A percentile compares a stretch with the other conserved stretches of the same genome.
Conservation (phyloP, 2,888 invertebrate species). For the Erannis defoliaria region DNA sequence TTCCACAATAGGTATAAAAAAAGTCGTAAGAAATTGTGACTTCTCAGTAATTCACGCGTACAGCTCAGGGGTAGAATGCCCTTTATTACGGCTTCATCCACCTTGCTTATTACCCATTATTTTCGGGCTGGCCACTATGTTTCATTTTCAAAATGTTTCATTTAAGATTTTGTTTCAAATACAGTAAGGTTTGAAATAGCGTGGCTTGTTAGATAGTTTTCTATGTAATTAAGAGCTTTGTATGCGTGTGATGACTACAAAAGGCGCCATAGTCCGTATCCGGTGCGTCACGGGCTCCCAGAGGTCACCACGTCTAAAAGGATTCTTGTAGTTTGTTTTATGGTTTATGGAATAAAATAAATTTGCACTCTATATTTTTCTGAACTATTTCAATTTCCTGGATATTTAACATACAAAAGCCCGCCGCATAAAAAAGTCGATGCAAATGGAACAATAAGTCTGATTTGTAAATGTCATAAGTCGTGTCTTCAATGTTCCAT, state of each 20-base stretch:
- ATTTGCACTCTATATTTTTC: neutral
- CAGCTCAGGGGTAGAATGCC: conserved; percentile 14
- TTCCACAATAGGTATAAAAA: conserved; percentile 12
- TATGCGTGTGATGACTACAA: conserved; percentile 36
- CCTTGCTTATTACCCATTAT: conserved; percentile 36
- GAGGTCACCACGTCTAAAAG: conserved; percentile 23
- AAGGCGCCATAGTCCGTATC: conserved; percentile 39
- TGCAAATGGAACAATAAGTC: too few species aligned
- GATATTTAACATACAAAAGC: too few species aligned
- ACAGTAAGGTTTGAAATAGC: conserved; percentile 23
- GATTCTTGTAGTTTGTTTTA: conserved; percentile 14
- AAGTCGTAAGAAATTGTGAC: conserved; percentile 20
- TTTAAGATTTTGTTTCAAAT: conserved; percentile 21
- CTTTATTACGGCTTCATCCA: conserved; percentile 34
- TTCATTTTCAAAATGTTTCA: conserved; percentile 10
- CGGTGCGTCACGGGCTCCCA: conserved; percentile 22
- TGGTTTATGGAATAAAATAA: neutral
- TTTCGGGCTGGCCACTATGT: conserved; percentile 31
- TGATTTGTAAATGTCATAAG: neutral
- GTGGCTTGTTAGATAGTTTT: conserved; percentile 6
- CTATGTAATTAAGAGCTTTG: conserved; percentile 32
- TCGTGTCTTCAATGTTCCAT: too few species aligned
- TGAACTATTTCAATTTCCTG: neutral
- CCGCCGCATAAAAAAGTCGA: too few species aligned
- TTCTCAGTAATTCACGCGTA: conserved; percentile 12